phyloP scores from a whole-genome alignment of 2,113 vertebrate species.

The Coryphaenoides rupestris region DNA sequence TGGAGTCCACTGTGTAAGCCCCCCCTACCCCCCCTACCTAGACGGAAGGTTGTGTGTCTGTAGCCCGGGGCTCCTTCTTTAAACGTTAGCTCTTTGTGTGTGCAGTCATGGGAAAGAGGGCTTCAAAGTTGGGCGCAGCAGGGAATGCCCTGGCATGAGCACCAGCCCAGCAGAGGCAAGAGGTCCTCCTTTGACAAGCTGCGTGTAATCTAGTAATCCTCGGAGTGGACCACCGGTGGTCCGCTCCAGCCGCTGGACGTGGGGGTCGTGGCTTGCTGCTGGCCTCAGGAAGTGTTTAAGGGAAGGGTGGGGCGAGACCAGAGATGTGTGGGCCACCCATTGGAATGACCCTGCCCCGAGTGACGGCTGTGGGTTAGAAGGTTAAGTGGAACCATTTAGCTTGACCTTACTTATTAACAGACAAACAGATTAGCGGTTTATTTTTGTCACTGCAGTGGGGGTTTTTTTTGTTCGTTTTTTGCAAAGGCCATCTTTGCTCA shows the following conservation, averaged over 20 bases:
- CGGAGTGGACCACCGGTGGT: slow-evolving; percentile 54
- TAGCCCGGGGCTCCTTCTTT: slow-evolving; percentile 39
- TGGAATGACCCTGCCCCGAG: slow-evolving; percentile 34
- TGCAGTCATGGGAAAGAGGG: slow-evolving; percentile 65
- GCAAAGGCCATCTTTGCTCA: neutral
- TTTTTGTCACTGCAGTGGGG: neutral
- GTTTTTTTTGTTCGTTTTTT: neutral
- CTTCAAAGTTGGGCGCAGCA: slow-evolving; percentile 63
- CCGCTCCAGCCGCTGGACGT: slow-evolving; percentile 41
- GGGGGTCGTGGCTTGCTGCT: slow-evolving; percentile 48
- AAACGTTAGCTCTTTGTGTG: slow-evolving; percentile 53
- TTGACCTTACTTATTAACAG: slow-evolving; percentile 13
- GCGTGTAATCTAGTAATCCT: slow-evolving; percentile 72
- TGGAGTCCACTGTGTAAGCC: slow-evolving; percentile 35
- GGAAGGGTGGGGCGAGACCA: slow-evolving; percentile 23
- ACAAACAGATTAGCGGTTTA: slow-evolving; percentile 10
- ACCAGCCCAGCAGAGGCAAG: slow-evolving; percentile 38
- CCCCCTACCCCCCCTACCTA: slow-evolving; percentile 40
- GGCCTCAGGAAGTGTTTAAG: slow-evolving; percentile 56
- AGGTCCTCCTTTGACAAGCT: slow-evolving; percentile 58
- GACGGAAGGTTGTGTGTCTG: slow-evolving; percentile 52
- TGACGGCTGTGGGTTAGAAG: slow-evolving; percentile 51
- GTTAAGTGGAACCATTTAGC: slow-evolving; percentile 58
- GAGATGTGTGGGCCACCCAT: slow-evolving; percentile 49
- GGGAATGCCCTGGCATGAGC: slow-evolving; percentile 44